Percentiles rank a stretch among this genome's conserved stretches.
These are phyloP conservation scores for Prionailurus viverrinus DNA, from an alignment of 2,113 vertebrate species.

Conservation along the genomic window DNA sequence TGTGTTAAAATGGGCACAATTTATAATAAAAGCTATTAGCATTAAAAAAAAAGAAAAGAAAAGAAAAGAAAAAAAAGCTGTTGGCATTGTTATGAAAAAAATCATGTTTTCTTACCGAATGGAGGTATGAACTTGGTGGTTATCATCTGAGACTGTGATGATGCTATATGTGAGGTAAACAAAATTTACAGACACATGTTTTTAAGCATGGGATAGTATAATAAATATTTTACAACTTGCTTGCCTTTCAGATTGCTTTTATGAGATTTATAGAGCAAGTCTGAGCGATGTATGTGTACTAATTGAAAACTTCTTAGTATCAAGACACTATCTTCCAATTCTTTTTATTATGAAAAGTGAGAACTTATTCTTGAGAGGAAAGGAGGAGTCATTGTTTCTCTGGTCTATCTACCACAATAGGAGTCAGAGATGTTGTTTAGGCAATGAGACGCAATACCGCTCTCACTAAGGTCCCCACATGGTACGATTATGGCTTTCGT, in stretches of 20 bases:
- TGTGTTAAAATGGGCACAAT: neutral
- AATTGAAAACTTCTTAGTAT: neutral
- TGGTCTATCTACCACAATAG: neutral
- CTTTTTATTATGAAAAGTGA: neutral
- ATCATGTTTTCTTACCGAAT: slow-evolving; percentile 4
- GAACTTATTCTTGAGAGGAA: neutral
- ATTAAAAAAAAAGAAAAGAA: neutral
- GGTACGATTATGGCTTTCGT: neutral
- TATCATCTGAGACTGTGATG: slow-evolving; percentile 1
- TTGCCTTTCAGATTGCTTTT: slow-evolving; percentile 21
- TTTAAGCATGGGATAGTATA: neutral
- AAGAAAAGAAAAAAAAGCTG: neutral
- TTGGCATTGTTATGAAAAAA: neutral
- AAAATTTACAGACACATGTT: neutral
- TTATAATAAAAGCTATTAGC: slow-evolving; percentile 31
- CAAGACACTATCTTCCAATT: neutral
- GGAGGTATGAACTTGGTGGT: neutral
- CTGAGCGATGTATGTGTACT: neutral
- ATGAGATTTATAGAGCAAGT: neutral
- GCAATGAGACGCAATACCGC: neutral
- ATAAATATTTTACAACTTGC: neutral
- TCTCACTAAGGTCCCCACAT: neutral
- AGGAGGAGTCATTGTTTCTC: neutral
- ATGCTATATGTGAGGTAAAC: neutral
- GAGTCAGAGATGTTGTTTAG: neutral